Evolutionary conservation across 2,888 invertebrate genomes (phyloP), one percentile per base, ranked within the genome.

Genomic region (Rhagonycha fulva): DNA sequence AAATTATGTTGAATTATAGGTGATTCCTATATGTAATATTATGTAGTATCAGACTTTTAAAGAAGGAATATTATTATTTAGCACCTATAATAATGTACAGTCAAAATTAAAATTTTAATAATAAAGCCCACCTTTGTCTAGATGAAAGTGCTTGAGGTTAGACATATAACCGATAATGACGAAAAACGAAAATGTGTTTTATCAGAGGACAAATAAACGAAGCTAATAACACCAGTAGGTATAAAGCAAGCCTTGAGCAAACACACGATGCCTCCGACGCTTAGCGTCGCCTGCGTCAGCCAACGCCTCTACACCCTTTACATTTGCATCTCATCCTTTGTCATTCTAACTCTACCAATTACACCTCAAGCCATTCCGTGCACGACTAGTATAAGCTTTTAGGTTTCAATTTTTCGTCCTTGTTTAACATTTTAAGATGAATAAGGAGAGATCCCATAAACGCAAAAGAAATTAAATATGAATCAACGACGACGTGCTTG

Each of bases 191-290:
- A 79, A 79, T 81, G 81, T 81, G 82, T 82, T 82, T 81, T 82
- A 83, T 83, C 83, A 83, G 80, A 82, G 80, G 79, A 79, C 83
- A 84, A 81, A 83, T 85, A 85, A 85, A 85, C 84, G 85, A 85
- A 85, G 85, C 84, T 83, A 85, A 85, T 85, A 82, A 82, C 80
- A 74, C 63, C 63, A 66, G 63, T 66, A 81, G 82, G 82, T 83
- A 81, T 81, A 83, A 83, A 82, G 82, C 82, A 82, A 82, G 82
- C 83, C 80, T 78, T 80, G 82, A 82, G 82, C 82, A 77, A 82
- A 79, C 82, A 82, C 79, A 81, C 82, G 82, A 81, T 80, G 80
- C 82, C 78, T 77, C 82, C 80, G 80, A 81, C 81, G 80, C 77
- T 81, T 80, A 81, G 80, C 81, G 82, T 80, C 80, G 81, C 81